Percentiles rank a stretch among this genome's conserved stretches.
These are phyloP conservation scores for Psettodes erumei DNA, from an alignment of 2,113 vertebrate species.

Conservation along the genomic window DNA sequence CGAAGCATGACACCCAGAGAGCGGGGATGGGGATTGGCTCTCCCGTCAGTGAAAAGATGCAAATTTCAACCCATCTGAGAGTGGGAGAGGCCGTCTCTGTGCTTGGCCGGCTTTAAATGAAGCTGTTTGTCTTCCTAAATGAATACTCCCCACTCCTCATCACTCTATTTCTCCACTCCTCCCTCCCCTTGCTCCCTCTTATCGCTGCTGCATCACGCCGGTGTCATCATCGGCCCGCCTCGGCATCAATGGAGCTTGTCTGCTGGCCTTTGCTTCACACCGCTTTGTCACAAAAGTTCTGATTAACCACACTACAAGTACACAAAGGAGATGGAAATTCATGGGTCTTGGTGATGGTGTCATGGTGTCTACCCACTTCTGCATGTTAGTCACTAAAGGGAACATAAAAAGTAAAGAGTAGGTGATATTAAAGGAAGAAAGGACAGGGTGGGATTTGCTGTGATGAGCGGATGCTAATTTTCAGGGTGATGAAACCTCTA, in stretches of 20 bases:
- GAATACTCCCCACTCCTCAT: constrained; percentile 61
- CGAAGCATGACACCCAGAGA: constrained; percentile 33
- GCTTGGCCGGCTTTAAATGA: constrained; percentile 74
- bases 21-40: constrained; percentile 12
- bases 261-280: constrained; percentile 70
- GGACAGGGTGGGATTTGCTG: neutral
- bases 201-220: constrained; percentile 51
- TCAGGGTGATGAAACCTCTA: neutral
- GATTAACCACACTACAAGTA: constrained; percentile 37
- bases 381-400: neutral
- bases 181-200: constrained; percentile 41
- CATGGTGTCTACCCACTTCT: neutral
- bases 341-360: neutral
- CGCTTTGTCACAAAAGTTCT: constrained; percentile 58
- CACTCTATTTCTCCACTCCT: constrained; percentile 48
- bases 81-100: constrained; percentile 48
- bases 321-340: constrained; percentile 35
- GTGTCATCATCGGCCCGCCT: constrained; percentile 60
- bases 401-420: constrained; percentile 25
- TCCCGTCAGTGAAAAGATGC: constrained; percentile 52
- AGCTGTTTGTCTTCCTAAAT: constrained; percentile 78
- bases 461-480: neutral
- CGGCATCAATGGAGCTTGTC: constrained; percentile 62
- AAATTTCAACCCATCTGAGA: constrained; percentile 58
- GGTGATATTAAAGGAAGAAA: neutral